Conservation (phyloP, 1,140 invertebrate genomes). For the Zophobas morio region DNA sequence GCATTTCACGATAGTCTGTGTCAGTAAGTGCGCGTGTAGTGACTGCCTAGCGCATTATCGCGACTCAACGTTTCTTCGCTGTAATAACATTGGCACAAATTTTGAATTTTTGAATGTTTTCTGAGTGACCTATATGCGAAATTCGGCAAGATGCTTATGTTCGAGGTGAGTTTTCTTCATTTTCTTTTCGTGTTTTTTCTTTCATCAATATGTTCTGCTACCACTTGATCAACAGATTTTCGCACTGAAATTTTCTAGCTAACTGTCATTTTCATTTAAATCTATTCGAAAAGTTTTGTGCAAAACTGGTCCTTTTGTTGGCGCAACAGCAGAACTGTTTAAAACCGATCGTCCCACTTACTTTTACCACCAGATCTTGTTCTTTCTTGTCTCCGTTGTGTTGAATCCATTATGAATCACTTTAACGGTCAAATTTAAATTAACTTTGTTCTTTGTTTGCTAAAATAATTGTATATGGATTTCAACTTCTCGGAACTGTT, state of each 20-base stretch:
- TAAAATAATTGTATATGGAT: constrained; percentile 10
- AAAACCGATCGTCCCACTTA: constrained; percentile 40
- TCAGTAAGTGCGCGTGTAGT: constrained; percentile 38
- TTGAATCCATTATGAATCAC: constrained; percentile 33
- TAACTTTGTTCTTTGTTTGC: constrained; percentile 40
- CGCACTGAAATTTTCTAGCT: background rate
- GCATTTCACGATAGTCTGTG: constrained; percentile 43
- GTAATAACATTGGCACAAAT: background rate
- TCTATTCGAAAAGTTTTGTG: background rate
- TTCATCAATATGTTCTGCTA: background rate
- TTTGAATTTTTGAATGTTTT: background rate
- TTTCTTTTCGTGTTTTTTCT: constrained; percentile 2
- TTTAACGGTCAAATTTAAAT: constrained; percentile 42
- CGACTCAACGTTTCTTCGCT: constrained; percentile 8
- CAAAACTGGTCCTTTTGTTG: constrained; percentile 11
- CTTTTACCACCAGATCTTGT: constrained; percentile 20
- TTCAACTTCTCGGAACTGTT: constrained; percentile 12
- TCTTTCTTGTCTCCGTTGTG: constrained; percentile 38
- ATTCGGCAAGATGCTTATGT: constrained; percentile 36
- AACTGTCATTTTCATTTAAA: background rate
- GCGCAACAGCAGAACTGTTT: constrained; percentile 1
- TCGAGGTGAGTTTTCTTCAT: constrained; percentile 34
- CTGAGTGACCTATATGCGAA: constrained; percentile 6
- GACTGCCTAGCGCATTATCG: constrained; percentile 1
- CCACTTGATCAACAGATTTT: background rate